A percentile compares a stretch with the other conserved stretches of the same genome.
These are phyloP conservation scores for Sphecodes monilicornis DNA, from an alignment of 2,888 invertebrate genomes.

Conservation along the genomic window DNA sequence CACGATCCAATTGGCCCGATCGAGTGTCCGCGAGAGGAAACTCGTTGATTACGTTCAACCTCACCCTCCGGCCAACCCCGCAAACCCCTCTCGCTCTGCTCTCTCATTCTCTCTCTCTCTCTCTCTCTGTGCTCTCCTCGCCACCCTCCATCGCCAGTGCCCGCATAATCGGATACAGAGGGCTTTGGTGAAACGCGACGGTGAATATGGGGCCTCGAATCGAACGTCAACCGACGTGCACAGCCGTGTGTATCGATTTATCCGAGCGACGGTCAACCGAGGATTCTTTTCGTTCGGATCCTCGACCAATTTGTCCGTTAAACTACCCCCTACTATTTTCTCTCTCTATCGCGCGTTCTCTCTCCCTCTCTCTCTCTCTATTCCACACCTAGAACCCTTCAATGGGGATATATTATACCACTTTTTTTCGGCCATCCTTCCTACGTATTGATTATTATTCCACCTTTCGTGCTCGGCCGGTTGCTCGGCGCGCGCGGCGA, in stretches of 20 bases:
- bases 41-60: slow-evolving; percentile 48
- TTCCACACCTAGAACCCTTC: slow-evolving; percentile 27
- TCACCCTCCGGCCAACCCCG: background rate
- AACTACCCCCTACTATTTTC: slow-evolving; percentile 31
- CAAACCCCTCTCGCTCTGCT: background rate
- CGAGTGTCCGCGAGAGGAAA: slow-evolving; percentile 41
- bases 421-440: slow-evolving; percentile 16
- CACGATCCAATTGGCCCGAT: slow-evolving; percentile 47
- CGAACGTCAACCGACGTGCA: slow-evolving; percentile 23
- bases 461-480: slow-evolving; percentile 43
- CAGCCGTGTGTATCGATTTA: slow-evolving; percentile 34
- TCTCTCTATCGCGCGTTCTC: too few relatives aligned
- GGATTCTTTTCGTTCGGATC: slow-evolving; percentile 29
- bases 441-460: slow-evolving; percentile 70
- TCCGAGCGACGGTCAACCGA: slow-evolving; percentile 32
- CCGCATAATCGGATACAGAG: slow-evolving; percentile 46
- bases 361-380: background rate
- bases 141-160: background rate
- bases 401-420: slow-evolving; percentile 58
- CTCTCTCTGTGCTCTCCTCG: background rate
- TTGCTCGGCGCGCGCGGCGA: slow-evolving; percentile 44
- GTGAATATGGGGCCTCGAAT: slow-evolving; percentile 32
- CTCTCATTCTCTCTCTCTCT: background rate
- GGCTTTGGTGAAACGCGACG: slow-evolving; percentile 37
- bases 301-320: slow-evolving; percentile 66